Percentiles rank a stretch among this genome's conserved stretches.
Conservation (phyloP, 1,140 invertebrate species). For the Magallana gigas region DNA sequence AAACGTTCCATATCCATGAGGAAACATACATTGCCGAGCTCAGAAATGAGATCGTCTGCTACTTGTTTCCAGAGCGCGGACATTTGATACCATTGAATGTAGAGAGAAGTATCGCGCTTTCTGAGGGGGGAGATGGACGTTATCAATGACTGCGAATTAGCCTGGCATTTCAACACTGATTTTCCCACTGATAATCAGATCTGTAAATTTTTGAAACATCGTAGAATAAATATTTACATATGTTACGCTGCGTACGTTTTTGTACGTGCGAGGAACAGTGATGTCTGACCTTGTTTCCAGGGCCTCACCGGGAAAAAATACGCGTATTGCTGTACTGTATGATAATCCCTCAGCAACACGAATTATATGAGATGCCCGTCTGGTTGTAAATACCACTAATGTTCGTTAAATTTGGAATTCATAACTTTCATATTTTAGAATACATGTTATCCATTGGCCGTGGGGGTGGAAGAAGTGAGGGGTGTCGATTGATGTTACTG, state of each 20-base stretch:
- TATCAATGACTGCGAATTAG: conserved; percentile 25
- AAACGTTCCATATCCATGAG: not conserved
- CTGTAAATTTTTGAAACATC: conserved; percentile 22
- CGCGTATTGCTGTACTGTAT: no score
- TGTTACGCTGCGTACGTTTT: not conserved
- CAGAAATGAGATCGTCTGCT: conserved; percentile 22
- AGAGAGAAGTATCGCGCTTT: not conserved
- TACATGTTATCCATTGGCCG: no score
- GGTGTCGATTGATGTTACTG: no score
- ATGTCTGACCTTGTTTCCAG: not conserved
- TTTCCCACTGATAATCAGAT: conserved; percentile 37
- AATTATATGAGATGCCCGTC: no score
- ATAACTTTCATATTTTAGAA: no score
- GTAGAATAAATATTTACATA: conserved; percentile 33
- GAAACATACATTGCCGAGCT: conserved; percentile 25
- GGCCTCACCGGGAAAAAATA: not conserved
- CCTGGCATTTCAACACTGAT: conserved; percentile 28
- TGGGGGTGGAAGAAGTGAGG: no score
- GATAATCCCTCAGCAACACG: no score
- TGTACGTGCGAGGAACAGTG: not conserved
- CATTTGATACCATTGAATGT: conserved; percentile 21
- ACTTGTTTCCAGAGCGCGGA: conserved; percentile 9
- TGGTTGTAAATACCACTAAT: no score
- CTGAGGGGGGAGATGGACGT: conserved; percentile 2
- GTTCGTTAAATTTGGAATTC: no score